phyloP scores from a whole-genome alignment of 2,888 invertebrate species.

The Nemotelus pantherinus region DNA sequence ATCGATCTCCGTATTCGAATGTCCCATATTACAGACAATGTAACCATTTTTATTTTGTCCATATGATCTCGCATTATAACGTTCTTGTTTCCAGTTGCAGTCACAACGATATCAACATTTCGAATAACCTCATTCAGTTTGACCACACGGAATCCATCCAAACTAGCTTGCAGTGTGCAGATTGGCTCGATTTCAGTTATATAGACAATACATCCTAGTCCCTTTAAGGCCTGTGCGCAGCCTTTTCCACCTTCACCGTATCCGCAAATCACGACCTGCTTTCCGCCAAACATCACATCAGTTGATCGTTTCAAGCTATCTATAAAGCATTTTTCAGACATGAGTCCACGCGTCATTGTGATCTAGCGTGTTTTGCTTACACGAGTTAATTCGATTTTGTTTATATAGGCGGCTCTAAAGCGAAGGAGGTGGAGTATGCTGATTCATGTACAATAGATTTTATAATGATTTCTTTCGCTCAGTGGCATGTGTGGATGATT shows the following conservation, averaged over 20 bases:
- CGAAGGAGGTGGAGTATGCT: no score
- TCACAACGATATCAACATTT: slow-evolving; percentile 93
- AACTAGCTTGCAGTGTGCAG: slow-evolving; percentile 93
- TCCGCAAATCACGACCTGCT: slow-evolving; percentile 95
- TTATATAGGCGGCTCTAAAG: no score
- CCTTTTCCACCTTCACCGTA: slow-evolving; percentile 98
- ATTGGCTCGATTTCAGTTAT: slow-evolving; percentile 97
- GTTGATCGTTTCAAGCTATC: slow-evolving; percentile 71
- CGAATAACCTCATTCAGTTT: slow-evolving; percentile 93
- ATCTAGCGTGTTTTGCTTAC: no score
- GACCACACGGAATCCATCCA: slow-evolving; percentile 96
- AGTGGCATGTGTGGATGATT: no score
- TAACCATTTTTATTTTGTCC: slow-evolving; percentile 97
- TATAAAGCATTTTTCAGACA: no score
- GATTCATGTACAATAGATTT: no score
- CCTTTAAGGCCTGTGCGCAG: slow-evolving; percentile 93
- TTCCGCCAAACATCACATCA: slow-evolving; percentile 97
- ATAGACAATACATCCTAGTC: slow-evolving; percentile 88
- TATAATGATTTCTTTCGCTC: no score
- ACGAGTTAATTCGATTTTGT: no score
- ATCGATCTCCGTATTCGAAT: slow-evolving; percentile 96
- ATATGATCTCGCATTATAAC: slow-evolving; percentile 94
- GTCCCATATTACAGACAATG: slow-evolving; percentile 96
- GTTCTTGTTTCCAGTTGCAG: slow-evolving; percentile 98
- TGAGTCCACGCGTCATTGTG: no score